Percentiles rank a stretch among this genome's conserved stretches.
Conservation (phyloP, 2,797 vertebrate genomes). For the Lepidocolaptes lacrymiger region DNA sequence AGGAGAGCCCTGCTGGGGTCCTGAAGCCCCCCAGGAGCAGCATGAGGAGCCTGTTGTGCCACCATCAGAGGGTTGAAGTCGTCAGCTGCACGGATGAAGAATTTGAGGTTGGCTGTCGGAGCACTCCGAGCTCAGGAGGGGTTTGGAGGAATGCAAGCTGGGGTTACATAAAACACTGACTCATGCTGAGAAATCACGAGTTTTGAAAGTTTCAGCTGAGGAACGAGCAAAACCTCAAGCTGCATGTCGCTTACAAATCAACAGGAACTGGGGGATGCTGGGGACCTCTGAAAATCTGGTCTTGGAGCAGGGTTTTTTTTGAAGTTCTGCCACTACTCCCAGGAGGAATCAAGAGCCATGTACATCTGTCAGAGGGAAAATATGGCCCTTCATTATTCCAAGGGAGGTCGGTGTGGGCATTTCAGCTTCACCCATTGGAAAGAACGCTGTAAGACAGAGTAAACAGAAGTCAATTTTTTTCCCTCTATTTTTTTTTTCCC, state of each 20-base stretch:
- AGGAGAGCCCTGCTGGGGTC: background rate
- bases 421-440: background rate
- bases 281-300: background rate
- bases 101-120: background rate
- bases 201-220: constrained; percentile 19
- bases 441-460: background rate
- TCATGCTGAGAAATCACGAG: constrained; percentile 46
- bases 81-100: constrained; percentile 7
- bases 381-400: background rate
- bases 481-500: background rate
- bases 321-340: background rate
- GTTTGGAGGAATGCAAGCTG: constrained; percentile 35
- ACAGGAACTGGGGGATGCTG: background rate
- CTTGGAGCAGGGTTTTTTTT: background rate
- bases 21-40: background rate
- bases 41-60: accelerated
- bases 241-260: background rate
- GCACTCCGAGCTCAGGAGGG: background rate
- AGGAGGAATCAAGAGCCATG: background rate
- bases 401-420: background rate
- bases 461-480: background rate
- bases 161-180: constrained; percentile 58
- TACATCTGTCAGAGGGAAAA: background rate
- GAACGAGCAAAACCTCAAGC: background rate
- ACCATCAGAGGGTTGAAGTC: accelerated